Base-by-base conservation (phyloP, 2,113 vertebrate genomes). In the Gulo gulo region DNA sequence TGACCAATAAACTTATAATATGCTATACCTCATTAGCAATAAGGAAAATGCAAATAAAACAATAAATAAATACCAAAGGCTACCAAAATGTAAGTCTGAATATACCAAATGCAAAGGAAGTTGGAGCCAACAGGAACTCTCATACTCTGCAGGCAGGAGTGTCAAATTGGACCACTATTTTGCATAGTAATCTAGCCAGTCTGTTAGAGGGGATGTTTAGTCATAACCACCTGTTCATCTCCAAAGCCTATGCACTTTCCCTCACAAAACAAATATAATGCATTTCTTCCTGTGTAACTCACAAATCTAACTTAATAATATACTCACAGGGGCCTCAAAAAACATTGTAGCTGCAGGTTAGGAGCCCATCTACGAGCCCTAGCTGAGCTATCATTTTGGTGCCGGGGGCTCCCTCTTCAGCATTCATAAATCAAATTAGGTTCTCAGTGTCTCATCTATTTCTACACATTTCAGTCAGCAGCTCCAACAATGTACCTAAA, bases 351-450 rank as follows among this genome's bases (percentile, higher is more conserved):
- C 24, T 52, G 5, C 69, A 15, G 18, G 36, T 39, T 45, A 63
- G n/a, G 1, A 47, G 15, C 7, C 21, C 34, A 23, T 7, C 14
- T 3, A 29, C 4, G 5, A 57, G 12, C 2, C 12, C 18, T 7
- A 55, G 31, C 20, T 65, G 34, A 89, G 7, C 23, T 15, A 16
- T 55, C 29, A 16, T 36, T n/a, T n/a, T 15, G 10, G 31, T 29
- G 16, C 24, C 20, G 4, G 29, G 45, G 7, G 14, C 21, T 82
- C 31, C 39, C 34, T 65, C 29, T 65, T 74, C 9, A 59, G 18
- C 6, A 87, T 87, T 86, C 82, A 73, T 23, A 61, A 52, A 81
- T 61, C 94, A 90, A 67, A 39, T 71, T 45, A n/a, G 29, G 14
- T 47, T 88, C 78, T 55, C 78, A 45, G 24, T 84, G 31, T 65